Percentiles rank a stretch among this genome's conserved stretches.
These are phyloP conservation scores for Melanophora roralis DNA, from an alignment of 2,888 invertebrate species.

Conservation along the genomic window DNA sequence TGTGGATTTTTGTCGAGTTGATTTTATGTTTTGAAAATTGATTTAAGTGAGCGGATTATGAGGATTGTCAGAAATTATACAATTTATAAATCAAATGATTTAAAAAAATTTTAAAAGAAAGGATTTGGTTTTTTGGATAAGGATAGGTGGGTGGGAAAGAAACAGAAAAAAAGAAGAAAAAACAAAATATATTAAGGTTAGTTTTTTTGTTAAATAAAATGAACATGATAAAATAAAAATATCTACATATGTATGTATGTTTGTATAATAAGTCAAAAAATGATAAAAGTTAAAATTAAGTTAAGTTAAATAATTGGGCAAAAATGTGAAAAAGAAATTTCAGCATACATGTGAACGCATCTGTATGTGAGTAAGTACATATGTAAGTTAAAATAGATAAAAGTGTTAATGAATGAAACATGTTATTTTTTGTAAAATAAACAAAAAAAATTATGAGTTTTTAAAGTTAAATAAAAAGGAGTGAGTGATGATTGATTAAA, in stretches of 20 bases:
- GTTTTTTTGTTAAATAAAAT: slow-evolving; percentile 60
- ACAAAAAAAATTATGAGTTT: too few species aligned
- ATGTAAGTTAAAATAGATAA: too few species aligned
- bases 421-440: too few species aligned
- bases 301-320: too few species aligned
- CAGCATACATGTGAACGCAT: too few species aligned
- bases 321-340: too few species aligned
- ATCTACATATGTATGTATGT: slow-evolving; percentile 30
- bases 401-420: too few species aligned
- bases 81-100: slow-evolving; percentile 50
- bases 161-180: slow-evolving; percentile 59
- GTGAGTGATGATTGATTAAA: too few species aligned
- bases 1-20: slow-evolving; percentile 49
- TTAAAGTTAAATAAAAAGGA: too few species aligned
- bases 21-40: slow-evolving; percentile 22
- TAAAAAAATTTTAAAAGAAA: slow-evolving; percentile 34
- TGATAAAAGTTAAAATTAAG: neutral
- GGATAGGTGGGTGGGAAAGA: slow-evolving; percentile 30
- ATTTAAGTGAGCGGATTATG: slow-evolving; percentile 27
- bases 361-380: too few species aligned
- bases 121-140: slow-evolving; percentile 10
- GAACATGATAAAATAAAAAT: slow-evolving; percentile 49
- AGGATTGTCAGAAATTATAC: slow-evolving; percentile 32
- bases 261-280: slow-evolving; percentile 3
- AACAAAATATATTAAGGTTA: slow-evolving; percentile 59